Base-by-base conservation (phyloP, 2,888 invertebrate genomes). In the Agrilus cyanescens region DNA sequence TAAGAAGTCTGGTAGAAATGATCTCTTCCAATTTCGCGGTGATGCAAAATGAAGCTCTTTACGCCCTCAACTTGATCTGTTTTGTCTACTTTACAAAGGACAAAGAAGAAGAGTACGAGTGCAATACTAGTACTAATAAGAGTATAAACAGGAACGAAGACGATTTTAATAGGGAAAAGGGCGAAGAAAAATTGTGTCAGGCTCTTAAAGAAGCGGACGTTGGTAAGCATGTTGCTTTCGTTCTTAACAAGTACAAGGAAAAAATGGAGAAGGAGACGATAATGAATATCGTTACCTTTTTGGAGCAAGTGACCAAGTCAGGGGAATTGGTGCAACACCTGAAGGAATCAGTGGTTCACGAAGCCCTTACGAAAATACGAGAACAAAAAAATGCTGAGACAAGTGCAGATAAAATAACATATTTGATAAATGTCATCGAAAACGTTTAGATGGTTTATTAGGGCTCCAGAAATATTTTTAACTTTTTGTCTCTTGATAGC, bases 11-110 rank as follows among this genome's bases (percentile, higher is more conserved):
- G 53, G 80, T 87, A 10, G 78, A 78, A 63, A 90, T 93, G 91
- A 70, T 86, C 50, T 75, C 80, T 4, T 83, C 86, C 3, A 83
- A 85, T 56, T 87, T 90, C 68, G 71, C 82, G 6, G 78, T 90
- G 20, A 93, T 93, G 93, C 86, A 86, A 62, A 85, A 83, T 60
- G 87, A 88, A 67, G 83, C 86, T 0, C 73, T 86, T 43, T 70
- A 82, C 52, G 80, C 85, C 30, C 69, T 87, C 42, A 80, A 78
- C 50, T 72, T 86, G 32, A 66, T 85, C 8, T 66, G 67, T 25
- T 58, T 63, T 1, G 63, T 66, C 37, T 61, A 62, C 41, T 54
- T 65, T 4, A 33, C 37, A 37, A 38, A 41, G 2, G 34, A 32
- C 31, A 30, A 43, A 5, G 40, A 38, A 32, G 37, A 38, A 40